These are phyloP conservation scores for Scleropages formosus DNA, from an alignment of 2,797 vertebrate species.

Conservation along the genomic window DNA sequence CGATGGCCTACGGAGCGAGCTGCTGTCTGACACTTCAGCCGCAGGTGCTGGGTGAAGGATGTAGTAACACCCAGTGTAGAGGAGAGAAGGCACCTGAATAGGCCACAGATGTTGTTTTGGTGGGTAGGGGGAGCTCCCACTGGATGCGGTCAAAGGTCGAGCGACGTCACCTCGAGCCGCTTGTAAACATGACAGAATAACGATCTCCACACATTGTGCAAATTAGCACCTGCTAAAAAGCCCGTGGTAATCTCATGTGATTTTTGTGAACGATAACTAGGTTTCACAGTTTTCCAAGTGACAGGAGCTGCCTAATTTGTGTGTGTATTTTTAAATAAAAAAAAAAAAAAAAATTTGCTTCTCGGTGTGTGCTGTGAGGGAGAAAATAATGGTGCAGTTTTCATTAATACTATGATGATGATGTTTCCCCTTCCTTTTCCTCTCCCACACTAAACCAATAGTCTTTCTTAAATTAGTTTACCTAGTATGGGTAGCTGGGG, in stretches of 20 bases:
- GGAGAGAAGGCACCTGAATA: constrained; percentile 13
- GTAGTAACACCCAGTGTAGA: background rate
- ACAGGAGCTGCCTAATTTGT: too few species aligned
- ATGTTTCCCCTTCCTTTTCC: too few species aligned
- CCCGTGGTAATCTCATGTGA: background rate
- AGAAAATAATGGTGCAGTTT: too few species aligned
- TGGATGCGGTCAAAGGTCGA: background rate
- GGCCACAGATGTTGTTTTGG: constrained; percentile 35
- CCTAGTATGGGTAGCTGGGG: too few species aligned
- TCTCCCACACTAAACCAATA: too few species aligned
- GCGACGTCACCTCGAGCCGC: background rate
- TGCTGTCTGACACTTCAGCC: background rate
- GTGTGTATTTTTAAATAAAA: too few species aligned
- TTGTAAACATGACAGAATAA: background rate
- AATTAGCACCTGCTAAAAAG: background rate
- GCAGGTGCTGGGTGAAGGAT: constrained; percentile 15
- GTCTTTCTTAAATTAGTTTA: background rate
- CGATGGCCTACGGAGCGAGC: too few species aligned
- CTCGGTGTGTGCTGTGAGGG: background rate
- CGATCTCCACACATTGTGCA: background rate
- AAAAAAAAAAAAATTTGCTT: constrained; percentile 5
- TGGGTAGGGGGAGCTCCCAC: constrained; percentile 32
- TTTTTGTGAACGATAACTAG: background rate
- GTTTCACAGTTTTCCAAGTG: background rate
- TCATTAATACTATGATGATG: too few species aligned